Evolutionary conservation across 2,888 invertebrate species (phyloP).

Genomic region (Dryococelus australis): DNA sequence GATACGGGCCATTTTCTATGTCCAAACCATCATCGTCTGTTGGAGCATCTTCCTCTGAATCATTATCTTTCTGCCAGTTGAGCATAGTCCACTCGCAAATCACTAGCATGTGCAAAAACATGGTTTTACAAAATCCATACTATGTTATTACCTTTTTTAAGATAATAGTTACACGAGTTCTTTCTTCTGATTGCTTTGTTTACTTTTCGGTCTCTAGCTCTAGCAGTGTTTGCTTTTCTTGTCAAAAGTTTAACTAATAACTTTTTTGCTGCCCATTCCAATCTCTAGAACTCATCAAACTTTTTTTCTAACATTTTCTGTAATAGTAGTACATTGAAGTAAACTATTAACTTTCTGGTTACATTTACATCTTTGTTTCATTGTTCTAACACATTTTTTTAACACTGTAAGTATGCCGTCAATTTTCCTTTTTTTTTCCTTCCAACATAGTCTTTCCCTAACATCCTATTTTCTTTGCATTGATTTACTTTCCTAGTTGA

Average conservation of each 20-base stretch:
- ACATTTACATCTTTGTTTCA: not conserved
- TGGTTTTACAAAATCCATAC: not conserved
- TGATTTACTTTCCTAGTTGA: not conserved
- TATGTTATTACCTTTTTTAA: not conserved
- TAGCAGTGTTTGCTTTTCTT: slow-evolving; percentile 7
- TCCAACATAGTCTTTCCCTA: not conserved
- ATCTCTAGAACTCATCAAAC: not conserved
- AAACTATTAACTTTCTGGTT: not conserved
- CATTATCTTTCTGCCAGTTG: not conserved
- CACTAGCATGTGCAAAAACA: not conserved
- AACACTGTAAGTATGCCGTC: not conserved
- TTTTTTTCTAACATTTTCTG: not conserved
- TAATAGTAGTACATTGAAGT: not conserved
- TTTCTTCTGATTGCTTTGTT: not conserved
- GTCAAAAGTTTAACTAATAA: not conserved
- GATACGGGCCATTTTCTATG: not conserved
- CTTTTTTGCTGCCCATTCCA: not conserved
- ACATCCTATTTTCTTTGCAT: not conserved
- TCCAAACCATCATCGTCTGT: not conserved
- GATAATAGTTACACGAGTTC: not conserved
- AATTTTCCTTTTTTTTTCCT: not conserved
- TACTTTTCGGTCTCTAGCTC: slow-evolving; percentile 10
- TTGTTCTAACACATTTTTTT: not conserved
- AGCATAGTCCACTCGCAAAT: not conserved
- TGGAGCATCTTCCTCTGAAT: not conserved